Evolutionary conservation across 53 echinoderm and acorn worm species (phyloP), one percentile per base, ranked within the genome.

Genomic region (Pentamera pediparva): DNA sequence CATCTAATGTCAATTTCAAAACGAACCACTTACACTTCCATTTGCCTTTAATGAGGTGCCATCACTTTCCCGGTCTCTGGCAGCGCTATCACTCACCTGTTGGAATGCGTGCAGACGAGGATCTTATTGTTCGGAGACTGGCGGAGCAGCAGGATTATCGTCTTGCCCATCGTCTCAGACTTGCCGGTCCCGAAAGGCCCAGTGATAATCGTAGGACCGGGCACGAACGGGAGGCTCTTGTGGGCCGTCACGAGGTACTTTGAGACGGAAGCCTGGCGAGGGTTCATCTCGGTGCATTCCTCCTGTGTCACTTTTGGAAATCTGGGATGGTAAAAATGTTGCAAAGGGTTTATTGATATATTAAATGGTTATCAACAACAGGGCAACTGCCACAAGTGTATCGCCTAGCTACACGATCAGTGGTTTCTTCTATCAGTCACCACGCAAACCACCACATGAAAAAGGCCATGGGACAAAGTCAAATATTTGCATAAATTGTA

Each of bases 171-270:
- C 0, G 90, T 91, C 61, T 83, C 78, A 4, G 96, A 87, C 76
- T 95, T 95, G 32, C 96, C 91, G 1, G 91, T 96, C 10, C 96
- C 96, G 70, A 90, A 90, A 12, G 91, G 91, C 24, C 91, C 96
- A 47, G 75, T 88, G 26, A 96, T 85, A 21, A 96, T 50, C 9
- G 90, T 73, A 2, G 93, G 89, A 20, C 89, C 89, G 5, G 53
- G 72, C 20, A 52, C 6, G 26, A 50, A 35, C 20, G 53, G 72
- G 3, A 71, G 51, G 13, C 32, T 51, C 62, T 70, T 75, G 51
- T 76, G 71, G 20, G 83, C 83, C 2, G 22, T 5, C 31, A 52
- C 36, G 57, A 90, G 75, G 61, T 74, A 91, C 4, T 57, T 71
- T 22, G 79, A 76, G 0, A 86, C 87, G 29, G 58, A 55, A 37